Percentiles rank a stretch among this genome's conserved stretches.
These are phyloP conservation scores for Spilosoma lubricipeda DNA, from an alignment of 2,888 invertebrate genomes.

Conservation along the genomic window DNA sequence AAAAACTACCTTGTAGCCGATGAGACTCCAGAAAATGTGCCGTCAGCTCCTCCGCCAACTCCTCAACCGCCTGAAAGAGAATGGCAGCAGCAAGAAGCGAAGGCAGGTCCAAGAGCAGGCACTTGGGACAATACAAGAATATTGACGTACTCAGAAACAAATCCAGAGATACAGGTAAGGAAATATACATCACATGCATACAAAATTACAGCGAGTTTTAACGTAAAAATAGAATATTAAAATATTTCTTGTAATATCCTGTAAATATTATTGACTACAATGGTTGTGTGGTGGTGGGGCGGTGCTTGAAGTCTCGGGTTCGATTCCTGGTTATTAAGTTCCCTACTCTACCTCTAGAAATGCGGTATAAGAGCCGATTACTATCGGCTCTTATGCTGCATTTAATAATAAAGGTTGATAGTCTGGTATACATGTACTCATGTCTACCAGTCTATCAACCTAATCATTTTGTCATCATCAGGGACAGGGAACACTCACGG, in stretches of 20 bases:
- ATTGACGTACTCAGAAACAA: not conserved
- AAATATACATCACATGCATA: not conserved
- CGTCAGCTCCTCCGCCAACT: not conserved
- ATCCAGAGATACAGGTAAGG: not conserved
- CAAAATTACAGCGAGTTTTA: no score
- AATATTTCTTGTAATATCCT: no score
- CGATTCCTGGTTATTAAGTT: no score
- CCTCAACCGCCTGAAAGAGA: not conserved
- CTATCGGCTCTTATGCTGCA: no score
- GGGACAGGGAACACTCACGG: not conserved
- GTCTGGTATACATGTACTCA: no score
- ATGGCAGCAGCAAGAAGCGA: not conserved
- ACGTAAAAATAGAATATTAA: no score
- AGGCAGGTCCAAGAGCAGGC: not conserved
- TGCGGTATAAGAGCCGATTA: not conserved
- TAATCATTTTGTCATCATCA: not conserved
- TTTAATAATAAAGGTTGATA: no score
- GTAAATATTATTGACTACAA: no score
- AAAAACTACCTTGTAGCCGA: constrained; percentile 6
- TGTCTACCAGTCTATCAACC: not conserved
- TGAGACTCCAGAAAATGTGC: not conserved
- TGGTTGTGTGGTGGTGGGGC: no score
- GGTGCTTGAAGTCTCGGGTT: no score
- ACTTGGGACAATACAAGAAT: not conserved
- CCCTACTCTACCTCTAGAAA: no score